Percentiles rank a stretch among this genome's conserved stretches.
These are phyloP conservation scores for Oenanthe melanoleuca DNA, from an alignment of 2,113 vertebrate species.

Conservation along the genomic window DNA sequence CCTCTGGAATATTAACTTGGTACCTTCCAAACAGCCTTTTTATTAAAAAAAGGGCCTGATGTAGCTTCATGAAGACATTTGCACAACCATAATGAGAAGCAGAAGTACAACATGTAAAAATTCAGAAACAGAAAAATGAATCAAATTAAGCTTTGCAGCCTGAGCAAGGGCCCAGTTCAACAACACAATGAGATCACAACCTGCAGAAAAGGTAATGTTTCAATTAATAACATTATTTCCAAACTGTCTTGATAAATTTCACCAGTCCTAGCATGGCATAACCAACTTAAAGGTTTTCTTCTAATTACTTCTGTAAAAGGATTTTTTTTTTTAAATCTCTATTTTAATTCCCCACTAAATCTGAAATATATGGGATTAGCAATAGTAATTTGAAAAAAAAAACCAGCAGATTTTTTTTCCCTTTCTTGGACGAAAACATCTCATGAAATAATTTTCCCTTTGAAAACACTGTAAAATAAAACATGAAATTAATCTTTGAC, in stretches of 20 bases:
- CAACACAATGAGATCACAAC: neutral
- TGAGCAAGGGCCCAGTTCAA: neutral
- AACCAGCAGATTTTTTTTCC: neutral
- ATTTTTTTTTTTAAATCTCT: neutral
- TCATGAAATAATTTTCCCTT: neutral
- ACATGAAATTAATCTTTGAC: neutral
- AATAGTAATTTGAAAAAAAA: neutral
- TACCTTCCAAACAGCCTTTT: neutral
- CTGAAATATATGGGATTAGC: neutral
- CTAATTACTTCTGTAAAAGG: neutral
- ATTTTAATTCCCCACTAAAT: neutral
- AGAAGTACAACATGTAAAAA: neutral
- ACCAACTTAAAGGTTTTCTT: neutral
- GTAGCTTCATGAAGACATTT: neutral
- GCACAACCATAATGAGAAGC: neutral
- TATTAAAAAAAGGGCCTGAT: neutral
- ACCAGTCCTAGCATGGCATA: neutral
- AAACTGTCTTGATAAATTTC: neutral
- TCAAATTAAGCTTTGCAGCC: neutral
- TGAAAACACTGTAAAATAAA: neutral
- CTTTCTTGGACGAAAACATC: neutral
- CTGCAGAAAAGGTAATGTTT: neutral
- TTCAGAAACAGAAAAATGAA: neutral
- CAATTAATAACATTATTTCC: neutral
- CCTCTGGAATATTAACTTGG: neutral